Conservation (phyloP, 2,113 vertebrate genomes). For the Hyperopisus bebe region DNA sequence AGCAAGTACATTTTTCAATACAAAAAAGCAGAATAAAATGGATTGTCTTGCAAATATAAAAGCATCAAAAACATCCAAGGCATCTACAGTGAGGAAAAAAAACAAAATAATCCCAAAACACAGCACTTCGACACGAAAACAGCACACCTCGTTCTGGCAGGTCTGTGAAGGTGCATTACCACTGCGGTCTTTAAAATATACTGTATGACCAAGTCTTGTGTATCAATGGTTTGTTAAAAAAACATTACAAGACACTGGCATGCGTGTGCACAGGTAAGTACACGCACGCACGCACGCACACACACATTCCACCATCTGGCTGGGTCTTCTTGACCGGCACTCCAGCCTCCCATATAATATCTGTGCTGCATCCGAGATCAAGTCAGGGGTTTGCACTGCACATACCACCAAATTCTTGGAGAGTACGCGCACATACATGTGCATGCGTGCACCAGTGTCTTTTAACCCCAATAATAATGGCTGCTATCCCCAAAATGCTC, state of each 20-base stretch:
- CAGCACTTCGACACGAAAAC: background rate
- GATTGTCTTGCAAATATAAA: slow-evolving; percentile 66
- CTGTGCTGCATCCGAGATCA: background rate
- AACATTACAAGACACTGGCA: background rate
- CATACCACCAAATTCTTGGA: slow-evolving; percentile 8
- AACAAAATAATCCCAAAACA: slow-evolving; percentile 23
- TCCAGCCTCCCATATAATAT: background rate
- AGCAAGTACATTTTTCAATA: slow-evolving; percentile 30
- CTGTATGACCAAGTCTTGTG: background rate
- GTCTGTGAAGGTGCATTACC: background rate
- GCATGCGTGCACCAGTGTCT: slow-evolving; percentile 14
- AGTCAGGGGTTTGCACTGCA: background rate
- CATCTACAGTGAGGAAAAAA: slow-evolving; percentile 33
- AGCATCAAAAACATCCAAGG: slow-evolving; percentile 59
- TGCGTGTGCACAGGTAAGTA: background rate
- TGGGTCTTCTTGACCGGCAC: background rate
- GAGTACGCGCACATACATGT: slow-evolving; percentile 40
- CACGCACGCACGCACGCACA: no score
- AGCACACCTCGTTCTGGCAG: background rate
- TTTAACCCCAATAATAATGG: slow-evolving; percentile 42
- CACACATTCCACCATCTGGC: background rate
- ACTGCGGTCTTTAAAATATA: background rate
- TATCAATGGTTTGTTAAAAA: background rate
- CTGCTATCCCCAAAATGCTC: slow-evolving; percentile 49
- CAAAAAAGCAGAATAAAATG: slow-evolving; percentile 56